A percentile compares a stretch with the other conserved stretches of the same genome.
Conservation (phyloP, 2,113 vertebrate genomes). For the Sterrhoptilus dennistouni region DNA sequence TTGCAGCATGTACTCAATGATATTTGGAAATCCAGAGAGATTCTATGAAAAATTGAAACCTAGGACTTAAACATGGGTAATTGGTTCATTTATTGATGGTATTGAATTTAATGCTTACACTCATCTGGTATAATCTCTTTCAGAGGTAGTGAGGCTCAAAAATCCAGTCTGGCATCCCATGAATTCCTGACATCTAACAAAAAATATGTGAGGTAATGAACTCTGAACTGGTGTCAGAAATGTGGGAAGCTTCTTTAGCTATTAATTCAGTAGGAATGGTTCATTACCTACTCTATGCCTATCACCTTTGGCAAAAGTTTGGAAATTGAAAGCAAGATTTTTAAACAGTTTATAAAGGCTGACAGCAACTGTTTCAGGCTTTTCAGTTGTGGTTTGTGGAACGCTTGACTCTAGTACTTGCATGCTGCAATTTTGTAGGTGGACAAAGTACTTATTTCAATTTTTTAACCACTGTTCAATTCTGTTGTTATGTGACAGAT, state of each 20-base stretch:
- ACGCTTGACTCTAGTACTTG: neutral
- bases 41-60: neutral
- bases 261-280: neutral
- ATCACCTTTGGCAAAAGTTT: neutral
- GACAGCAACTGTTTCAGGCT: neutral
- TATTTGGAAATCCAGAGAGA: neutral
- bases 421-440: neutral
- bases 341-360: neutral
- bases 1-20: neutral
- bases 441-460: accelerated
- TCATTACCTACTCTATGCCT: neutral
- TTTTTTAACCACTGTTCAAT: accelerated
- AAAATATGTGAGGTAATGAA: neutral
- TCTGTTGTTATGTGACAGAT: neutral
- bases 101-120: neutral
- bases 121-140: neutral
- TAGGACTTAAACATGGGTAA: neutral
- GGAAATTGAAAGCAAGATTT: neutral
- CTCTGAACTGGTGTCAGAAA: neutral
- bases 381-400: neutral
- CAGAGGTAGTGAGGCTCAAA: neutral
- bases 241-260: neutral
- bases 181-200: neutral
- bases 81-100: neutral
- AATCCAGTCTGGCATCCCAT: neutral